Base-by-base conservation (phyloP, 2,113 vertebrate genomes). In the Gavialis gangeticus region DNA sequence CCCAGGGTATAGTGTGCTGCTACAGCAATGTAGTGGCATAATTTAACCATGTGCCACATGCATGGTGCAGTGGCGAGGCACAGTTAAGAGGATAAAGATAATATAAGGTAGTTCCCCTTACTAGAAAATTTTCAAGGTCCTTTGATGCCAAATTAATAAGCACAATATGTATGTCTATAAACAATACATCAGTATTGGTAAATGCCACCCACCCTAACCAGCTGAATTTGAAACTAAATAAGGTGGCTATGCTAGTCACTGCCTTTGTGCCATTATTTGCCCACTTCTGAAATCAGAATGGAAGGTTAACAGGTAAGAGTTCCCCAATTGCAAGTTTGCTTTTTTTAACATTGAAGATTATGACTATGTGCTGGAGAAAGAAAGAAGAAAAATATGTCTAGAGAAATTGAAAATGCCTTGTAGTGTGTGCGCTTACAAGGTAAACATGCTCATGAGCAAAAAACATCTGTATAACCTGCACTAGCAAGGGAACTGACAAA, bases 401-500 rank as follows among this genome's bases (percentile, higher is more conserved):
- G 85, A 63, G 19, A 60, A 87, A 84, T 60, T 88, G 46, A 86
- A 91, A 88, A 71, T n/a, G 14, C 5, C 9, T 79, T 90, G 77
- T 56, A 64, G 37, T 93, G 76, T 89, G 79, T 93, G 83, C 92
- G 62, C 17, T 73, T 92, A 28, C 28, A 77, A 91, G 67, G 12
- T 62, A 94, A 87, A 77, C 21, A 30, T 30, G 17, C 34, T 11
- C 30, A 77, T 4, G 76, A 80, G 94, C 77, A 81, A 28, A 54
- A 95, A 92, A 89, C 66, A 15, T 63, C 63, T 58, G 34, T 80
- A 4, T 90, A 82, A 82, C 19, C 37, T n/a, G 27, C 22, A 34
- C 62, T n/a, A 87, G 59, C 79, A 80, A 57, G 63, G 46, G 46
- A 13, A 21, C 60, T 94, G 85, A 85, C 63, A 93, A 92, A 94